These are phyloP conservation scores for Rhogogaster chlorosoma DNA, from an alignment of 2,888 invertebrate genomes.

Conservation along the genomic window DNA sequence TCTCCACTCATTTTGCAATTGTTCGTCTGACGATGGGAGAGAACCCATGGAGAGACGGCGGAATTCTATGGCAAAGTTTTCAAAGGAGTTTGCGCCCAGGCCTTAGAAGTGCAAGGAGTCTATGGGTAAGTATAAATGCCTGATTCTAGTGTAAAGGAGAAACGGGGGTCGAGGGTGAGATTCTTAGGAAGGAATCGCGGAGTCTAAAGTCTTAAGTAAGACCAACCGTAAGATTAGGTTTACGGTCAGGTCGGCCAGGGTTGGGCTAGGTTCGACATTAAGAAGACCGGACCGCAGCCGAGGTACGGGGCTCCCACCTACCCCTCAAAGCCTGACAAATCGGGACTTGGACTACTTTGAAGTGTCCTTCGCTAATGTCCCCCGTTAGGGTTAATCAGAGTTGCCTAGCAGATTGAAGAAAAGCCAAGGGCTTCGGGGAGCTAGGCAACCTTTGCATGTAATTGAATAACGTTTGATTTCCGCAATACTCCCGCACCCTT, in stretches of 20 bases:
- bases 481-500: not conserved
- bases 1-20: not conserved
- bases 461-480: slow-evolving; percentile 30
- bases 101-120: slow-evolving; percentile 31
- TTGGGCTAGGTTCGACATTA: slow-evolving; percentile 47
- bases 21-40: not conserved
- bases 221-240: slow-evolving; percentile 51
- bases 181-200: slow-evolving; percentile 45
- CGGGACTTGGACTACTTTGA: slow-evolving; percentile 70
- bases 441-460: slow-evolving; percentile 53
- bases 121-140: slow-evolving; percentile 7
- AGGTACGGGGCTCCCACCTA: slow-evolving; percentile 24
- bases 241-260: slow-evolving; percentile 47
- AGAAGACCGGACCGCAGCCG: slow-evolving; percentile 53
- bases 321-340: slow-evolving; percentile 67
- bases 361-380: slow-evolving; percentile 54
- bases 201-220: slow-evolving; percentile 51
- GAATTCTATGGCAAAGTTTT: slow-evolving; percentile 1
- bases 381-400: slow-evolving; percentile 72
- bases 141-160: slow-evolving; percentile 11
- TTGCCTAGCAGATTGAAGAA: slow-evolving; percentile 45
- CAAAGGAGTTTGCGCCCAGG: slow-evolving; percentile 14
- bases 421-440: slow-evolving; percentile 46
- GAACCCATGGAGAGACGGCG: not conserved
- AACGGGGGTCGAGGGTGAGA: slow-evolving; percentile 10